Base-by-base conservation (phyloP, 2,888 invertebrate genomes). In the Oscheius sp. region DNA sequence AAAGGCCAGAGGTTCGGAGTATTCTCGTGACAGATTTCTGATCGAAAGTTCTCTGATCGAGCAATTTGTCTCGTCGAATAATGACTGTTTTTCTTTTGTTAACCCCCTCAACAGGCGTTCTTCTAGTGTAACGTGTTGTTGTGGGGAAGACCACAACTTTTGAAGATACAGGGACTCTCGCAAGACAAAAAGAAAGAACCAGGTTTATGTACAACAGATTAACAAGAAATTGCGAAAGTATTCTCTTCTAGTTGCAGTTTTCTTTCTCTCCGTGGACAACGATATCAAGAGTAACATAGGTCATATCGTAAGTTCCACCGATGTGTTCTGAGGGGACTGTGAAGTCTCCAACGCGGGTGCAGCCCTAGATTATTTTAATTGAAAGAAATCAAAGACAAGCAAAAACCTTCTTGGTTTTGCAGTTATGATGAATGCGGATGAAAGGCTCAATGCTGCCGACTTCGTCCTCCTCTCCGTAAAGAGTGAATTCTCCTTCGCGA, bases 381-480 rank as follows among this genome's bases (percentile, higher is more conserved):
- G n/a, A 17, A 20, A 3, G 4, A 12, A 20, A 10, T 17, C 3
- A 63, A 69, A 20, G 12, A 17, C 8, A 48, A 48, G 48, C 5
- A 25, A 10, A 15, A 2, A 52, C 50, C 57, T 57, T 25, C 57
- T 61, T 33, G 17, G 75, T 71, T 23, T 80, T 78, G 71, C 80
- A 80, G 57, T 67, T 77, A 73, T 80, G 80, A 37, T 70, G 68
- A 65, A 80, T 72, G 23, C 78, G 55, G 34, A 80, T 66, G 72
- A 69, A 80, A 45, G 80, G 80, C 70, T 80, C 80, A 45, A 80
- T 80, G 37, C 69, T 73, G 46, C 78, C 78, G 55, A 80, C 73
- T 72, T 80, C 80, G 37, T 79, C 76, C 45, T 80, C 77, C 55
- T 75, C 76, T 65, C 80, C 80, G 71, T 67, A 75, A 31, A 80